Conservation (phyloP, 2,113 vertebrate genomes). For the Calonectris borealis region DNA sequence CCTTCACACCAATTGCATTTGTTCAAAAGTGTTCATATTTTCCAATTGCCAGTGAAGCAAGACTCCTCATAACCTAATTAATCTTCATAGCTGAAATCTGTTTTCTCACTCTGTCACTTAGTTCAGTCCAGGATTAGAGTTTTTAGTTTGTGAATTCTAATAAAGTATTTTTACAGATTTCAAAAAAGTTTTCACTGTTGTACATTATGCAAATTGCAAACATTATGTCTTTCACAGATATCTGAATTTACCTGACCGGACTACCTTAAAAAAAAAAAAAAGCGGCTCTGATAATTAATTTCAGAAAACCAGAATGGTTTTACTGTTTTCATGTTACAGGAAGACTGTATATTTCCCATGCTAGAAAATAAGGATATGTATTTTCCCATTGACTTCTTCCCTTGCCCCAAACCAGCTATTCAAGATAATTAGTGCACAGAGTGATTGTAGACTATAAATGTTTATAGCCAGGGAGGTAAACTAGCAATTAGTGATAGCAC, state of each 20-base stretch:
- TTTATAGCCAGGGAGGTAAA: constrained; percentile 41
- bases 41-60: not conserved
- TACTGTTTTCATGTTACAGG: not conserved
- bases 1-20: not conserved
- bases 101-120: not conserved
- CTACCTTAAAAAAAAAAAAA: not conserved
- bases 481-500: constrained; percentile 34
- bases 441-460: constrained; percentile 36
- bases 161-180: not conserved
- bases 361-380: not conserved
- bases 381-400: not conserved
- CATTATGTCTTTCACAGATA: not conserved
- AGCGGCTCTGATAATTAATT: not conserved
- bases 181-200: not conserved
- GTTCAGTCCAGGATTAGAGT: not conserved
- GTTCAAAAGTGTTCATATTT: not conserved
- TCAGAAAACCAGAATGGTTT: not conserved
- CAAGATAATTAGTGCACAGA: constrained; percentile 15
- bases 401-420: constrained; percentile 37
- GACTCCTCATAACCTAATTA: not conserved
- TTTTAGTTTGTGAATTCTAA: not conserved
- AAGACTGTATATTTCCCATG: not conserved
- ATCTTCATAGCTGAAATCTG: not conserved
- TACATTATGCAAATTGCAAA: not conserved
- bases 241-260: not conserved